Percentiles rank a stretch among this genome's conserved stretches.
Conservation (phyloP, 2,888 invertebrate species). For the Cinara cedri region DNA sequence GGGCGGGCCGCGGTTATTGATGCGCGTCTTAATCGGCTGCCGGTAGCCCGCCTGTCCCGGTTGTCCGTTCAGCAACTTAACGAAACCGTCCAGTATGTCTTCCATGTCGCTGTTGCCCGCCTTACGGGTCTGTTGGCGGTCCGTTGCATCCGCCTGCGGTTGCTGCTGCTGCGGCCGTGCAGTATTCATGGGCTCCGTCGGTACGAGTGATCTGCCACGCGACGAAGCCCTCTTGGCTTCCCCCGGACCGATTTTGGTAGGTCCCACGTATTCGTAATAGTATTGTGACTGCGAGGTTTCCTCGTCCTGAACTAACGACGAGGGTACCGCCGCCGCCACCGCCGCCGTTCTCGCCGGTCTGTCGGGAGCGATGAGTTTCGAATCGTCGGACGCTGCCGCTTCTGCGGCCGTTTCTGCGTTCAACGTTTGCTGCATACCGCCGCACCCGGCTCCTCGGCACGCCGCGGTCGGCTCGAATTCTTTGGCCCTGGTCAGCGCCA, state of each 20-base stretch:
- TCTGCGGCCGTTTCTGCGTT: not conserved
- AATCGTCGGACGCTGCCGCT: not conserved
- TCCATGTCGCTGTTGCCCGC: slow-evolving; percentile 81
- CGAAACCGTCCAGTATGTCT: slow-evolving; percentile 88
- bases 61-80: slow-evolving; percentile 85
- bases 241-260: slow-evolving; percentile 67
- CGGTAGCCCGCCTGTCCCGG: slow-evolving; percentile 66
- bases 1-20: slow-evolving; percentile 89
- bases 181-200: slow-evolving; percentile 69
- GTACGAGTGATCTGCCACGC: slow-evolving; percentile 69
- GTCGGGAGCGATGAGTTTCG: slow-evolving; percentile 2
- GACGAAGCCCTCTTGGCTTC: slow-evolving; percentile 78
- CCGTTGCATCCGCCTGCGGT: slow-evolving; percentile 58
- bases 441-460: not conserved
- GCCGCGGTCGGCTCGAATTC: slow-evolving; percentile 23
- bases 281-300: slow-evolving; percentile 43
- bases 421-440: not conserved
- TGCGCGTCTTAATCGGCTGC: slow-evolving; percentile 76
- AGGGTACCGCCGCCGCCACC: not conserved
- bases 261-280: slow-evolving; percentile 50
- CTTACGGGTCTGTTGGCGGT: slow-evolving; percentile 61
- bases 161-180: slow-evolving; percentile 57
- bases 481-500: slow-evolving; percentile 33
- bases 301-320: not conserved
- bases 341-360: slow-evolving; percentile 16